Conservation (phyloP, 2,888 invertebrate genomes). For the Cancer borealis region DNA sequence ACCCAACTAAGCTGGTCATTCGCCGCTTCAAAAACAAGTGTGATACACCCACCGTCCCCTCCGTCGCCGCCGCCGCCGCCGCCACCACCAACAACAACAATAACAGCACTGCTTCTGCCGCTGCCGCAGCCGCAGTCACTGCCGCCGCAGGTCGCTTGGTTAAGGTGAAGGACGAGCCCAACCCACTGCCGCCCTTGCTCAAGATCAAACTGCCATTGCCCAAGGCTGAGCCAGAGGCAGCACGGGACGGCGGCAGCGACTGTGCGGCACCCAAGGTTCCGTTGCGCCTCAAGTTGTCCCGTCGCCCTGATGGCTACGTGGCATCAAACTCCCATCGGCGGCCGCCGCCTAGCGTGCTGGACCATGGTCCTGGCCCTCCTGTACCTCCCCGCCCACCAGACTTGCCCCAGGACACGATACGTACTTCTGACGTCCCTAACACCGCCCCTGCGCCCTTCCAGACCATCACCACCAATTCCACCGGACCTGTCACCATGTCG, state of each 20-base stretch:
- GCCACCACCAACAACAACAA: background rate
- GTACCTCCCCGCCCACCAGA: constrained; percentile 67
- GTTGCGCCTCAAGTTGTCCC: constrained; percentile 73
- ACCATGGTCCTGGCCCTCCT: constrained; percentile 77
- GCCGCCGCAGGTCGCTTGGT: background rate
- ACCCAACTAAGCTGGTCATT: constrained; percentile 69
- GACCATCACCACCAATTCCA: constrained; percentile 34
- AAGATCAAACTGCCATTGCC: constrained; percentile 70
- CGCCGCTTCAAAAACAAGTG: constrained; percentile 64
- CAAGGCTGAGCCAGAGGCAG: constrained; percentile 65
- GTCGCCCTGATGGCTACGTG: constrained; percentile 75
- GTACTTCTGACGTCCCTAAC: constrained; percentile 1
- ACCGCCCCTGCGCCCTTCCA: constrained; percentile 21
- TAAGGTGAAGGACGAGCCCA: background rate
- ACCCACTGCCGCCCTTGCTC: constrained; percentile 49
- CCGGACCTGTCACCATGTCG: constrained; percentile 39
- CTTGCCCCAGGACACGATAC: background rate
- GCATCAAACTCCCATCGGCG: constrained; percentile 72
- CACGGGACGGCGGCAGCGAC: constrained; percentile 17
- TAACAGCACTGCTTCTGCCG: background rate
- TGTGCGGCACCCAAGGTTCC: constrained; percentile 65
- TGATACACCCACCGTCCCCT: constrained; percentile 5
- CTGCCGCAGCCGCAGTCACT: background rate
- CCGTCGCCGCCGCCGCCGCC: constrained; percentile 38
- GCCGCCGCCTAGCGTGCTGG: constrained; percentile 63